Evolutionary conservation across 2,888 invertebrate genomes (phyloP), one percentile per base, ranked within the genome.

Genomic region (Drosophila birchii): DNA sequence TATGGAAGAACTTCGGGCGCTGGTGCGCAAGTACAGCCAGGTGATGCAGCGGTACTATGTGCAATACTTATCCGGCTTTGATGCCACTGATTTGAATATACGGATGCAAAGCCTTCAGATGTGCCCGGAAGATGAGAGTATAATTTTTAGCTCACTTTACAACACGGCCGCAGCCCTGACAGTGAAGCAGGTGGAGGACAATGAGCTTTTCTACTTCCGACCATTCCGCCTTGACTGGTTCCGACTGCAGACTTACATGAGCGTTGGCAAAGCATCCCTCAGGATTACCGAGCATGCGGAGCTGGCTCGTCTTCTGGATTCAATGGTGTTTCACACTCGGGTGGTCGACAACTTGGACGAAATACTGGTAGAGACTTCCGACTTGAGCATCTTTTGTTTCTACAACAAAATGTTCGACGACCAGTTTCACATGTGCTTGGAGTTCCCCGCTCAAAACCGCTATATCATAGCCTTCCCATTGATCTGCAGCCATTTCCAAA

Each of bases 311-410:
- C 95, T 98, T 78, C 95, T 99, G 92, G 99, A 99, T 92, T 98
- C 97, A 45, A 96, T 99, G 92, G 95, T 97, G 39, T 99, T 99
- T 91, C 99, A 99, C 91, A 97, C 99, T 0, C 97, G 98, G 93
- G 98, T 99, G 96, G 98, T 99, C 1, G 99, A 99, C 92, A 97
- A 97, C 92, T 94, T 99, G 56, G 99, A 99, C 93, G 98, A 99
- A 93, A 97, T 99, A 91, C 94, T 99, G 83, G 96, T 97, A 2
- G 99, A 99, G 93, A 98, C 98, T 4, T 98, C 99, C 0, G 99
- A 99, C 93, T 94, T 99, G 20, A 99, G 99, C 0, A 95, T 99
- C 77, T 99, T 99, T 92, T 99, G 99, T 92, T 99, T 99, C 91
- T 99, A 98, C 92, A 98, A 96, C 89, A 96, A 97, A 93, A 97